Evolutionary conservation across 2,113 vertebrate genomes (phyloP).

Genomic region (Charadrius vociferus): DNA sequence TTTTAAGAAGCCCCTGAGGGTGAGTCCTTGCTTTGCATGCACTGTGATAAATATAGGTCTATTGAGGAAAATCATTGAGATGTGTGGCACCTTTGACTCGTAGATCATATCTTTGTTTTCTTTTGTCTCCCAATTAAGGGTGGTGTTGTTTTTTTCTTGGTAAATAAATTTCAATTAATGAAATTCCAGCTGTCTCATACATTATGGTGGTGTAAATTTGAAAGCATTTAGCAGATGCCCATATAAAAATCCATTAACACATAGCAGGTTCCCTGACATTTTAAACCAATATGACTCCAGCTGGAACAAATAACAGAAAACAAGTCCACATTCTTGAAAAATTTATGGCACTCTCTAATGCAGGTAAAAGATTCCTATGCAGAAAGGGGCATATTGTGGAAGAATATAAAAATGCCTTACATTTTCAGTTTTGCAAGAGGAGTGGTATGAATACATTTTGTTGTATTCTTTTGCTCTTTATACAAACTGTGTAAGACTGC

Average conservation of each 20-base stretch:
- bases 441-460: neutral
- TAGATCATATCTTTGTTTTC: slow-evolving; percentile 46
- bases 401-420: neutral
- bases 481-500: neutral
- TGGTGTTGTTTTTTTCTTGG: neutral
- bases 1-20: neutral
- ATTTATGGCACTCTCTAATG: neutral
- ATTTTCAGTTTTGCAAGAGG: neutral
- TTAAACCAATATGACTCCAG: slow-evolving; percentile 22
- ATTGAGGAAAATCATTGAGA: neutral
- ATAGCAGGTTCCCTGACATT: slow-evolving; percentile 21
- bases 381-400: neutral
- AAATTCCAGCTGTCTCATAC: slow-evolving; percentile 46
- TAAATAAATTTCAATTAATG: slow-evolving; percentile 65
- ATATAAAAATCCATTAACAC: neutral
- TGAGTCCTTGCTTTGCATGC: neutral
- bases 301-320: slow-evolving; percentile 21
- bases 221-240: slow-evolving; percentile 50
- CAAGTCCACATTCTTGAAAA: neutral
- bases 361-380: neutral
- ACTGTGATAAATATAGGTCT: neutral
- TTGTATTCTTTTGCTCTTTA: neutral
- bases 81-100: neutral
- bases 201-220: slow-evolving; percentile 5
- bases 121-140: slow-evolving; percentile 20